Conservation (phyloP, 2,797 vertebrate genomes). For the Paratrypauchen microcephalus region DNA sequence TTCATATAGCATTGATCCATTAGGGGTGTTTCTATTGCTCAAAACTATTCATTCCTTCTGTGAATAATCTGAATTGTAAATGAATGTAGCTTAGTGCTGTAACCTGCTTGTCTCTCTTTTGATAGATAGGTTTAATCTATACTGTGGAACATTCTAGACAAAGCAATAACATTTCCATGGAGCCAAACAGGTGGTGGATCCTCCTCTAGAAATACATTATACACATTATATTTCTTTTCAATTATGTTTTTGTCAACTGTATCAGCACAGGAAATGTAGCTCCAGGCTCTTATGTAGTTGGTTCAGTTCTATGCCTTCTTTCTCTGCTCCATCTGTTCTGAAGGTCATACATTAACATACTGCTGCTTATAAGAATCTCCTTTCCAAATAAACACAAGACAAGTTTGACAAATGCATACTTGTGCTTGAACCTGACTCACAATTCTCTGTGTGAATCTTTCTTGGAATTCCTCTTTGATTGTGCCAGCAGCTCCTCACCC, state of each 20-base stretch:
- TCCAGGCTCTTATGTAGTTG: neutral
- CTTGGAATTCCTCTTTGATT: conserved; percentile 12
- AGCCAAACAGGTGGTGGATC: no score
- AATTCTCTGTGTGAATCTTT: neutral
- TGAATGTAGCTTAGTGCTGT: no score
- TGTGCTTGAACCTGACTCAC: neutral
- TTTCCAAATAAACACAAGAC: conserved; percentile 7
- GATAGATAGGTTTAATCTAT: no score
- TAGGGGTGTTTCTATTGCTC: no score
- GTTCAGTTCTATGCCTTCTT: no score
- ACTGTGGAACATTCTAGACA: no score
- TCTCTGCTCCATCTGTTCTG: neutral
- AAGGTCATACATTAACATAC: conserved; percentile 6
- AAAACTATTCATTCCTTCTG: no score
- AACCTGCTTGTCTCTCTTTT: no score
- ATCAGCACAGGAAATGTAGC: neutral
- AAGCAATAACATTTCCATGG: no score
- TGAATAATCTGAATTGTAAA: no score
- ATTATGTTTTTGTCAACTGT: neutral
- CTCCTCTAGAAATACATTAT: no score
- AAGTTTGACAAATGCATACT: conserved; percentile 1
- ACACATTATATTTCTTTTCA: neutral
- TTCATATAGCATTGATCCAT: no score
- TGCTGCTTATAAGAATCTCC: neutral
- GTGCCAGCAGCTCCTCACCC: conserved; percentile 19